Evolutionary conservation across 1,140 invertebrate species (phyloP).

Genomic region (Bactericera cockerelli): DNA sequence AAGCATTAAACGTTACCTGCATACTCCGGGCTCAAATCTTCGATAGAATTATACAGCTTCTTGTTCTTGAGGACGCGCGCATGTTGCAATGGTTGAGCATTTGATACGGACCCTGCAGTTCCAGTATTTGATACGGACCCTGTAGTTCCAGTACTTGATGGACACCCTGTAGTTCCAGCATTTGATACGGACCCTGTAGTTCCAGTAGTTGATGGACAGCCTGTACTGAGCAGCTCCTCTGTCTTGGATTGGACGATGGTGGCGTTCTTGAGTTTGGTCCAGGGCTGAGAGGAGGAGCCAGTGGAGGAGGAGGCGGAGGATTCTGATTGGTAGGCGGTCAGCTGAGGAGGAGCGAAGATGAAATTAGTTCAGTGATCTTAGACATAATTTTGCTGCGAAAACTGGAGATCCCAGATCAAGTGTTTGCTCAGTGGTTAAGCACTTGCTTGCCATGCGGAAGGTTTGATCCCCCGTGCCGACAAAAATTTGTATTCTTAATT

Average conservation of each 20-base stretch:
- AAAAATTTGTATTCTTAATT: too few species aligned
- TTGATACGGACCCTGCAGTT: too few species aligned
- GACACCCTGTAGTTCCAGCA: neutral
- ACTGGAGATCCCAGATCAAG: too few species aligned
- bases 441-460: too few species aligned
- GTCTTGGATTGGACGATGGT: constrained; percentile 27
- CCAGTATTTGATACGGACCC: neutral
- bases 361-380: too few species aligned
- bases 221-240: neutral
- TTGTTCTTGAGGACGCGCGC: neutral
- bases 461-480: too few species aligned
- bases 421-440: too few species aligned
- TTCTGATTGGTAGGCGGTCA: neutral
- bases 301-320: neutral
- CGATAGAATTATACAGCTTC: constrained; percentile 50
- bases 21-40: constrained; percentile 75
- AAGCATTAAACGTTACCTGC: constrained; percentile 7
- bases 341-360: too few species aligned
- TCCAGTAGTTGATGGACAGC: neutral
- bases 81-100: constrained; percentile 3
- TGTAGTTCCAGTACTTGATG: neutral
- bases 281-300: constrained; percentile 32
- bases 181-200: neutral
- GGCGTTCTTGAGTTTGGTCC: constrained; percentile 39
- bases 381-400: too few species aligned